phyloP scores from a whole-genome alignment of 1,140 invertebrate genomes.

The Lerema accius region DNA sequence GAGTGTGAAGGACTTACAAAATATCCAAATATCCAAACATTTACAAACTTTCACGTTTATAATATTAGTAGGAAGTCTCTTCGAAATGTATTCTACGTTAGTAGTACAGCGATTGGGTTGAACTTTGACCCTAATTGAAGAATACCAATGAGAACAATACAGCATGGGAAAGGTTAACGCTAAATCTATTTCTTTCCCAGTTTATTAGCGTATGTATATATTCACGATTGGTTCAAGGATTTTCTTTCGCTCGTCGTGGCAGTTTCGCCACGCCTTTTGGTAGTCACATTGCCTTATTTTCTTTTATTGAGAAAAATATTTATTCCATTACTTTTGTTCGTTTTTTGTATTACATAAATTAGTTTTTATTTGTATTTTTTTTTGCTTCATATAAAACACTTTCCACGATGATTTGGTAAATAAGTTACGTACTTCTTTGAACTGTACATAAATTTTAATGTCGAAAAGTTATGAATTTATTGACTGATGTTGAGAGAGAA shows the following conservation, averaged over 20 bases:
- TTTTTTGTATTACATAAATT: not conserved
- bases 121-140: not conserved
- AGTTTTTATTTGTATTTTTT: too few relatives aligned
- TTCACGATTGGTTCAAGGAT: conserved; percentile 41
- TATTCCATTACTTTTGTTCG: conserved; percentile 8
- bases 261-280: conserved; percentile 55
- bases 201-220: conserved; percentile 45
- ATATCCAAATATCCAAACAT: too few relatives aligned
- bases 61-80: too few relatives aligned
- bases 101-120: too few relatives aligned
- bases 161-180: conserved; percentile 15
- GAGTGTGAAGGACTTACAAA: too few relatives aligned
- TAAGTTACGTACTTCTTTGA: too few relatives aligned
- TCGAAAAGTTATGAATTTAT: too few relatives aligned
- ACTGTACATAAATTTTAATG: too few relatives aligned
- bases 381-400: too few relatives aligned
- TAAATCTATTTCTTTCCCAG: conserved; percentile 29
- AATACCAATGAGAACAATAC: conserved; percentile 1
- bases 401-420: too few relatives aligned
- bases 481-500: too few relatives aligned
- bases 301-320: conserved; percentile 47
- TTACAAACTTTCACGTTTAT: too few relatives aligned
- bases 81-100: not conserved
- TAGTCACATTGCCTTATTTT: conserved; percentile 50
- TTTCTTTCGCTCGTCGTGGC: conserved; percentile 46